Conservation (phyloP, 2,113 vertebrate genomes). For the Lycaon pictus region DNA sequence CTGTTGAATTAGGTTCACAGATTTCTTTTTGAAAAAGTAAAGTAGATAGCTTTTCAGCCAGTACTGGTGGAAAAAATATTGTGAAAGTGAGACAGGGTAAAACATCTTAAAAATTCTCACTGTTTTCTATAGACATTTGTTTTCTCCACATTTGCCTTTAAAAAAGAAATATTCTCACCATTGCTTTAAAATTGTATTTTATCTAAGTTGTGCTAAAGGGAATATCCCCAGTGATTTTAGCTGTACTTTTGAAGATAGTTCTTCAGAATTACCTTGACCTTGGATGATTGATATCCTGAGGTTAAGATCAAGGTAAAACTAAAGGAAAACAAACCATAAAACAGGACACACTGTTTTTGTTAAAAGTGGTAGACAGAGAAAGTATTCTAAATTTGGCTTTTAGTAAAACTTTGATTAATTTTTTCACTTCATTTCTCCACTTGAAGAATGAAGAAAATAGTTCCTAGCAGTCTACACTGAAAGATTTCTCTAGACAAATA, state of each 20-base stretch:
- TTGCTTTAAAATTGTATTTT: conserved; percentile 56
- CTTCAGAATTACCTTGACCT: background rate
- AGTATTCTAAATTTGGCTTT: conserved; percentile 39
- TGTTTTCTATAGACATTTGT: conserved; percentile 26
- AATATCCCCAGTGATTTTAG: background rate
- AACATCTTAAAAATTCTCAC: conserved; percentile 31
- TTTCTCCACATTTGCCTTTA: background rate
- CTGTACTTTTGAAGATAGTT: background rate
- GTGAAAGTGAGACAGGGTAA: conserved; percentile 32
- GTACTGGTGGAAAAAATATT: conserved; percentile 1
- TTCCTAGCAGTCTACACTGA: background rate
- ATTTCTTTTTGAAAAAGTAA: background rate
- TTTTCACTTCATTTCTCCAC: background rate
- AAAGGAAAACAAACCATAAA: background rate
- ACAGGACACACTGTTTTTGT: background rate
- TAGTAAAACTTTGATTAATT: background rate
- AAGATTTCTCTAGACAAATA: conserved; percentile 20
- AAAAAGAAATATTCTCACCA: background rate
- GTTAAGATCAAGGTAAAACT: background rate
- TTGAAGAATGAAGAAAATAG: conserved; percentile 48
- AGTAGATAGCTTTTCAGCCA: conserved; percentile 14
- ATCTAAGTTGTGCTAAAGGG: background rate
- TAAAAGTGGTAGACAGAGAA: background rate
- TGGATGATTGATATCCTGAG: background rate
- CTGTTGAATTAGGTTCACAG: conserved; percentile 45